phyloP scores from a whole-genome alignment of 1,140 invertebrate species.

The Drosophila bocqueti region DNA sequence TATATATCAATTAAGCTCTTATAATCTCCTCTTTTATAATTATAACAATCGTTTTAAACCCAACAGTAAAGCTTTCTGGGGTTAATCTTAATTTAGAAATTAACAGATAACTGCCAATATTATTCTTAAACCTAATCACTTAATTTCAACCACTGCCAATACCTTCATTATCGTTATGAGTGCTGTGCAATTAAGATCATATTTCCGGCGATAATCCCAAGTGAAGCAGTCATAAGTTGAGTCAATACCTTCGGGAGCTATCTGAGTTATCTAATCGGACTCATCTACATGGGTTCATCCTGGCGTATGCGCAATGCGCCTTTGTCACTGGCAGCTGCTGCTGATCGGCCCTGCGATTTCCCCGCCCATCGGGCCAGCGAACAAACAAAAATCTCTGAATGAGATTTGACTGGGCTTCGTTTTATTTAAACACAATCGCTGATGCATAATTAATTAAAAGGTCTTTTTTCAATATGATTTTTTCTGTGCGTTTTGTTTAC shows the following conservation, averaged over 20 bases:
- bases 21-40: background rate
- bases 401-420: constrained; percentile 62
- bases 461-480: constrained; percentile 53
- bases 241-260: constrained; percentile 29
- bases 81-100: background rate
- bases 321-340: constrained; percentile 49
- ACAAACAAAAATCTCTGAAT: constrained; percentile 40
- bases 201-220: constrained; percentile 14
- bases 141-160: background rate
- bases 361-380: background rate
- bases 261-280: constrained; percentile 34
- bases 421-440: constrained; percentile 82
- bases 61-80: background rate
- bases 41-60: background rate
- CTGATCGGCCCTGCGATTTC: constrained; percentile 27
- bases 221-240: constrained; percentile 4
- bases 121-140: background rate
- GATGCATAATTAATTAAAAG: constrained; percentile 84
- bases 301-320: constrained; percentile 59
- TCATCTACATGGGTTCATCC: constrained; percentile 39
- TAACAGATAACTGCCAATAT: background rate
- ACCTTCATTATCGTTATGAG: background rate
- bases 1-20: too few relatives aligned
- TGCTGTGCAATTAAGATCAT: constrained; percentile 13
- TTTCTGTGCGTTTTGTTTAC: constrained; percentile 41